Evolutionary conservation across 2,797 vertebrate genomes (phyloP).

Genomic region (Liparis tanakae): DNA sequence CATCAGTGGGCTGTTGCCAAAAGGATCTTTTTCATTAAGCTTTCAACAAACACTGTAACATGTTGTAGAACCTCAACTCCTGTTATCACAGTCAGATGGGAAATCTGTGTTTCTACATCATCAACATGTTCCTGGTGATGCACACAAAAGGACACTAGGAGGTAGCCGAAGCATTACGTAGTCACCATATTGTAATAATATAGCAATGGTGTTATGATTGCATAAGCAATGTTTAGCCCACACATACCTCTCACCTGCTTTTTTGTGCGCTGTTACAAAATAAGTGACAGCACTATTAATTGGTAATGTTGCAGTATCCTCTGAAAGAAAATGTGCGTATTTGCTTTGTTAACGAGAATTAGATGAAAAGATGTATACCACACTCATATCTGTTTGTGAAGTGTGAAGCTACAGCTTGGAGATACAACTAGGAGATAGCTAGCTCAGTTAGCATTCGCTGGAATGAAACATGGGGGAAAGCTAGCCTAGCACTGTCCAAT

Average conservation of each 20-base stretch:
- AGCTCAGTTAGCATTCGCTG: background rate
- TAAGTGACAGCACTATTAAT: background rate
- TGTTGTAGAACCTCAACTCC: background rate
- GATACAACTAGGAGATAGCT: background rate
- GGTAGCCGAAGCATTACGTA: background rate
- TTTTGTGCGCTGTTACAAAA: background rate
- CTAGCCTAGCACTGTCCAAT: background rate
- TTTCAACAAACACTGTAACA: background rate
- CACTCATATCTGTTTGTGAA: background rate
- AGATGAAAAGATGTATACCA: background rate
- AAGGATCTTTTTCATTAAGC: background rate
- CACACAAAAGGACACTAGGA: background rate
- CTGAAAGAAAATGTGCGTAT: background rate
- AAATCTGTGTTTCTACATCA: background rate
- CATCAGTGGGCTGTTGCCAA: constrained; percentile 49
- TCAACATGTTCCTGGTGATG: background rate
- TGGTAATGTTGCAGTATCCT: background rate
- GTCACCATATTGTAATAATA: background rate
- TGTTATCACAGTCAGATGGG: background rate
- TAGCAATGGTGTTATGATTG: background rate
- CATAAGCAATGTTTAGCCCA: background rate
- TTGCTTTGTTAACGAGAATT: background rate
- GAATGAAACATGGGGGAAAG: background rate
- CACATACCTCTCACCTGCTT: background rate
- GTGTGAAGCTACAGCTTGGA: background rate